Conservation (phyloP, 2,888 invertebrate species). For the Idaea biselata region DNA sequence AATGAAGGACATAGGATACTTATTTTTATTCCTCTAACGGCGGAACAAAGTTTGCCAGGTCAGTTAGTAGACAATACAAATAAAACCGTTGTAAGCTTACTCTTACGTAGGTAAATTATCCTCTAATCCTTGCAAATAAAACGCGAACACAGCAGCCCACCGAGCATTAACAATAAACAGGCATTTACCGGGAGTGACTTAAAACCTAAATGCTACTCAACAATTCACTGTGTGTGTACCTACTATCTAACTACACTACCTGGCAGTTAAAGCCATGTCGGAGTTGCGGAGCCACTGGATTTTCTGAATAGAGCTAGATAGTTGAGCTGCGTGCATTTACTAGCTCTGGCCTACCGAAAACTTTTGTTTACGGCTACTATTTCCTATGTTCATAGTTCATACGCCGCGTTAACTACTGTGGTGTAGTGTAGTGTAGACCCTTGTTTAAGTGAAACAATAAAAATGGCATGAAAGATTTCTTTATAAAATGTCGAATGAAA, state of each 20-base stretch:
- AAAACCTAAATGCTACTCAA: conserved; percentile 39
- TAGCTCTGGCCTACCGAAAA: conserved; percentile 29
- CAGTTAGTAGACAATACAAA: no score
- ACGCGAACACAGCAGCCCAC: neutral
- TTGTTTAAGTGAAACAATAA: neutral
- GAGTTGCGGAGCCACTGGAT: conserved; percentile 50
- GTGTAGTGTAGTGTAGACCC: neutral
- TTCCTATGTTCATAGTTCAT: conserved; percentile 2
- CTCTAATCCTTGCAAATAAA: neutral
- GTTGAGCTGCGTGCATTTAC: conserved; percentile 37
- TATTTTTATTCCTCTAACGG: no score
- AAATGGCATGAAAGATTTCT: neutral
- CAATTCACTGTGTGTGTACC: conserved; percentile 37
- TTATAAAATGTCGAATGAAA: neutral
- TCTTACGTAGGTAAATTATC: neutral
- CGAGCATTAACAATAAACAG: neutral
- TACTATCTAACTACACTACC: conserved; percentile 43
- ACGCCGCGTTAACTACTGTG: neutral
- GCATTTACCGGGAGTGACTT: conserved; percentile 10
- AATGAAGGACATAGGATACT: no score
- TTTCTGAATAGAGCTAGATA: conserved; percentile 50
- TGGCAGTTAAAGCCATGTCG: conserved; percentile 49
- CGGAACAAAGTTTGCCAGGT: no score
- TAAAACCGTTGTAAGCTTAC: neutral
- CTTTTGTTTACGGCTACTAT: conserved; percentile 34